These are phyloP conservation scores for Nematolebias whitei DNA, from an alignment of 2,113 vertebrate species.

Conservation along the genomic window DNA sequence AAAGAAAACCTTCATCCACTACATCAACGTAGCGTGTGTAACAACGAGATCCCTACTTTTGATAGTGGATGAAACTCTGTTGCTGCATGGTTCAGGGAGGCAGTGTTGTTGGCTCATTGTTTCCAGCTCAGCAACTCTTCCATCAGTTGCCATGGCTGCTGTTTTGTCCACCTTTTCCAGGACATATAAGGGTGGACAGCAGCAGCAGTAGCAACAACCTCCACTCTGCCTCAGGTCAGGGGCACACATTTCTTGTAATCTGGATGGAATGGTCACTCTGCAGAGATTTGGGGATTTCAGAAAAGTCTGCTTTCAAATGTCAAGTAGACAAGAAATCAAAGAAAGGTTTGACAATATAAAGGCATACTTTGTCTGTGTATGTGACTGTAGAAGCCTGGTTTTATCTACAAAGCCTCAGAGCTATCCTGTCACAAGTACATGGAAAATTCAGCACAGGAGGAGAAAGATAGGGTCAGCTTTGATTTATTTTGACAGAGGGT, in stretches of 20 bases:
- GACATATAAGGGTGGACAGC: conserved; percentile 71
- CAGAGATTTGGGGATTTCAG: conserved; percentile 35
- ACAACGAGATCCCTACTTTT: conserved; percentile 30
- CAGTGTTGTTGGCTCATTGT: conserved; percentile 69
- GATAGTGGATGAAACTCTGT: conserved; percentile 28
- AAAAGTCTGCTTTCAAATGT: conserved; percentile 48
- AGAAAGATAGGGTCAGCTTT: conserved; percentile 45
- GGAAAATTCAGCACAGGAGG: conserved; percentile 36
- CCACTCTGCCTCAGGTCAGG: conserved; percentile 25
- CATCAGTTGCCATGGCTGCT: conserved; percentile 70
- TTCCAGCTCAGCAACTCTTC: conserved; percentile 66
- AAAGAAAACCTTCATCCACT: background rate
- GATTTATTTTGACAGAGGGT: conserved; percentile 55
- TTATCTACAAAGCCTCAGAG: conserved; percentile 34
- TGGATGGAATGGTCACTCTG: conserved; percentile 5
- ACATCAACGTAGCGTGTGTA: conserved; percentile 21
- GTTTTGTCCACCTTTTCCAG: conserved; percentile 73
- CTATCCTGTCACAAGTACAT: conserved; percentile 45
- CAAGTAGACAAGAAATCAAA: conserved; percentile 36
- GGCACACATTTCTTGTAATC: conserved; percentile 29
- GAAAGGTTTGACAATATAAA: conserved; percentile 15
- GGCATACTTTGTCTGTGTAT: conserved; percentile 25
- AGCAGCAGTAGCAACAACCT: conserved; percentile 31
- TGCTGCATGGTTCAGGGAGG: conserved; percentile 61
- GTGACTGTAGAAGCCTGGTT: conserved; percentile 7